These are phyloP conservation scores for Phalacrocorax carbo DNA, from an alignment of 2,113 vertebrate genomes.

Conservation along the genomic window DNA sequence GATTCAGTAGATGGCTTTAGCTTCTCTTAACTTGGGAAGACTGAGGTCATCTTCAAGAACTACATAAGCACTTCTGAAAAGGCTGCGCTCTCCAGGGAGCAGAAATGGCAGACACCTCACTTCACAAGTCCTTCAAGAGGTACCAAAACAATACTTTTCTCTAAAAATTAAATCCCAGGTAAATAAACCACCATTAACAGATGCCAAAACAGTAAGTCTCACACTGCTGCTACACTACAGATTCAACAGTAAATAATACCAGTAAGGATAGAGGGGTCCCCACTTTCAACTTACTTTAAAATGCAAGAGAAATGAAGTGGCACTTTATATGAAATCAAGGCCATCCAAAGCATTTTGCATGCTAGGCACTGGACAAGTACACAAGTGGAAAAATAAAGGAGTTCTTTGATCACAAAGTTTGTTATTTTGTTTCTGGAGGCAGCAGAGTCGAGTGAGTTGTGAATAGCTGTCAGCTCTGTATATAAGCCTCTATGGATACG, in stretches of 20 bases:
- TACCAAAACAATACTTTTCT: background rate
- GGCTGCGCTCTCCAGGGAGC: background rate
- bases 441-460: background rate
- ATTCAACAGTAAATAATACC: background rate
- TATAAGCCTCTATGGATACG: background rate
- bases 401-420: background rate
- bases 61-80: background rate
- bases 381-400: background rate
- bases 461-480: background rate
- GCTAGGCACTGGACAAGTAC: background rate
- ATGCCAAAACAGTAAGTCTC: background rate
- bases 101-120: background rate
- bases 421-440: background rate
- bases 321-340: background rate
- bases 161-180: background rate
- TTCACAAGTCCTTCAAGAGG: background rate
- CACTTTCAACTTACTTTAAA: background rate
- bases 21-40: background rate
- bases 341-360: background rate
- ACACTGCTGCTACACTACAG: background rate
- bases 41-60: background rate
- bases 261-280: background rate
- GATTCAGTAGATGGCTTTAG: background rate
- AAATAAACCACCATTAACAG: background rate
- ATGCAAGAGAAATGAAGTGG: background rate